These are phyloP conservation scores for Acanthurus lineatus DNA, from an alignment of 2,797 vertebrate genomes.

Conservation along the genomic window DNA sequence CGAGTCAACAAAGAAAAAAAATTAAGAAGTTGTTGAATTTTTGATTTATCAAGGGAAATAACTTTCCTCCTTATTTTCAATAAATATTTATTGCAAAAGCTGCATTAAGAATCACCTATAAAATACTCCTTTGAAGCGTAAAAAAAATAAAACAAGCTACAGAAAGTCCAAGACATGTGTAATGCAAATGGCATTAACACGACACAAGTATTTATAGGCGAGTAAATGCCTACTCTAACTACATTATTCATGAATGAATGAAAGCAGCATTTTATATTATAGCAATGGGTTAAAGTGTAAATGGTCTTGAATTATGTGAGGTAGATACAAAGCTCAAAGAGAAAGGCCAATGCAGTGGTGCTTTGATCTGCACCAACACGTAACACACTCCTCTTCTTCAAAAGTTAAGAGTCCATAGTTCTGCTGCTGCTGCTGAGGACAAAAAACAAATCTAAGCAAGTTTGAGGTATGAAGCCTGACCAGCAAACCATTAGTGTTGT, in stretches of 20 bases:
- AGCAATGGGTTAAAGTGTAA: conserved; percentile 71
- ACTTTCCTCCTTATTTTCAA: conserved; percentile 74
- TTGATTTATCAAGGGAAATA: conserved; percentile 79
- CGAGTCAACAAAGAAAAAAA: conserved; percentile 77
- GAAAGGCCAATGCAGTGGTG: conserved; percentile 56
- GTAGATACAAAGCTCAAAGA: conserved; percentile 80
- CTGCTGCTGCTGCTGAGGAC: conserved; percentile 58
- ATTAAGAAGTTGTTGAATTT: conserved; percentile 77
- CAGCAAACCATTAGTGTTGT: conserved; percentile 71
- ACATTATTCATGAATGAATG: conserved; percentile 65
- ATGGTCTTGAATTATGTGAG: conserved; percentile 79
- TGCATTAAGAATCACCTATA: conserved; percentile 76
- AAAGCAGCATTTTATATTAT: conserved; percentile 62
- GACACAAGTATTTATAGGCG: conserved; percentile 64
- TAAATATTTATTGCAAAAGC: conserved; percentile 78
- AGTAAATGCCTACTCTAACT: conserved; percentile 51
- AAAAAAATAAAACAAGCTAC: conserved; percentile 68
- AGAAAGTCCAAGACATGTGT: conserved; percentile 65
- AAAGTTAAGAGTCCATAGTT: conserved; percentile 62
- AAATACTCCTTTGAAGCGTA: conserved; percentile 71
- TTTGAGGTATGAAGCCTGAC: conserved; percentile 68
- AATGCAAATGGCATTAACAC: conserved; percentile 69
- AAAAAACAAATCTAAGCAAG: conserved; percentile 63
- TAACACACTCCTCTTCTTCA: conserved; percentile 56
- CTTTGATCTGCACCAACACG: conserved; percentile 58